A percentile compares a stretch with the other conserved stretches of the same genome.
Conservation (phyloP, 2,888 invertebrate species). For the Coecobrya sp. region DNA sequence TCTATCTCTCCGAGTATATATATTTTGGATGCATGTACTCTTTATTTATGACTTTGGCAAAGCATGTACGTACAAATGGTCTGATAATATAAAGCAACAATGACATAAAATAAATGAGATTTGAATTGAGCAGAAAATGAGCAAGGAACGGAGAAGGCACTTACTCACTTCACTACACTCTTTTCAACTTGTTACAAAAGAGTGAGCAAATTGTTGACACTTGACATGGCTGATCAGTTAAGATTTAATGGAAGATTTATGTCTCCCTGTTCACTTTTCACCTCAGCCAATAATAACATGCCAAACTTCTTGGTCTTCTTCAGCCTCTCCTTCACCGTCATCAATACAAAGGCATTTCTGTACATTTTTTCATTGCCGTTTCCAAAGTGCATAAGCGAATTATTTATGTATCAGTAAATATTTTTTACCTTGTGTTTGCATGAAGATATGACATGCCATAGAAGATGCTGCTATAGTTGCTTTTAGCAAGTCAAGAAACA, state of each 20-base stretch:
- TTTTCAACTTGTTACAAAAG: conserved; percentile 53
- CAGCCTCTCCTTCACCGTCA: neutral
- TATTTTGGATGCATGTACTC: neutral
- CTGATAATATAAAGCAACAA: neutral
- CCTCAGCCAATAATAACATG: neutral
- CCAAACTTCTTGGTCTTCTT: neutral
- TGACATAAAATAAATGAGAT: conserved; percentile 46
- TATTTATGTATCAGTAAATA: neutral
- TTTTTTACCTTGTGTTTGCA: no score
- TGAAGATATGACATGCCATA: no score
- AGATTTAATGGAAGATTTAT: conserved; percentile 79
- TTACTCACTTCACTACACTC: neutral
- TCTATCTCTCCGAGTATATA: neutral
- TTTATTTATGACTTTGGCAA: conserved; percentile 41
- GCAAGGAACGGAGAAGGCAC: neutral
- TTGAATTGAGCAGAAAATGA: conserved; percentile 5
- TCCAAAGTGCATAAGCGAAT: no score
- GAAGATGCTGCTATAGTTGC: no score
- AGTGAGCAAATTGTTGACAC: conserved; percentile 71
- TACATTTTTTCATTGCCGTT: neutral
- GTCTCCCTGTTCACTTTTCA: conserved; percentile 65
- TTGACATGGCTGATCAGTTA: conserved; percentile 78
- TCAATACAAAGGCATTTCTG: neutral
- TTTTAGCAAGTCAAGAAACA: neutral
- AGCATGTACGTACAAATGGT: conserved; percentile 23